phyloP scores from a whole-genome alignment of 2,888 invertebrate genomes.

The Amblyjoppa fuscipennis region DNA sequence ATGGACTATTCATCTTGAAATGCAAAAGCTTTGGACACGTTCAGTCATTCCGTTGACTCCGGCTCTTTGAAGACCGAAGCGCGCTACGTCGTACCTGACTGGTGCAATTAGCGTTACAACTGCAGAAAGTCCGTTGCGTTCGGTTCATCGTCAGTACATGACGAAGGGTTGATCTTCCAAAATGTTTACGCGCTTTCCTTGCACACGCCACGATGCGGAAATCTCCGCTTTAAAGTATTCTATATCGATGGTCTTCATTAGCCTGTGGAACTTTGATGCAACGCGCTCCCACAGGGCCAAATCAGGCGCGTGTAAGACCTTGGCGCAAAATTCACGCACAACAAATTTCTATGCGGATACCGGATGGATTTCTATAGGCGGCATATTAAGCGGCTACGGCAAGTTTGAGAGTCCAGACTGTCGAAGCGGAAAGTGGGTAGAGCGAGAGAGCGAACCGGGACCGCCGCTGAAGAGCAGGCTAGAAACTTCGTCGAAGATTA shows the following conservation, averaged over 20 bases:
- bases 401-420: constrained; percentile 46
- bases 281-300: neutral
- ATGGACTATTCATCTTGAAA: neutral
- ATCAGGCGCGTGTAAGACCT: neutral
- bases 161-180: too few species aligned
- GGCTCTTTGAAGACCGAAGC: too few species aligned
- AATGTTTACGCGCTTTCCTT: too few species aligned
- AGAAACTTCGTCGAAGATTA: constrained; percentile 72
- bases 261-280: neutral
- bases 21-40: neutral
- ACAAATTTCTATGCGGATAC: constrained; percentile 14
- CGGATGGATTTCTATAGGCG: constrained; percentile 4
- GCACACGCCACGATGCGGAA: too few species aligned
- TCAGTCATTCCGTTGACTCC: neutral
- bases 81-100: too few species aligned
- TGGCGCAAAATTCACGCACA: constrained; percentile 7
- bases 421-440: constrained; percentile 35
- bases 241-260: neutral
- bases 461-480: constrained; percentile 13
- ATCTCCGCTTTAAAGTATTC: too few species aligned
- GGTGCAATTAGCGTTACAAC: too few species aligned
- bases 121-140: too few species aligned
- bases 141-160: too few species aligned
- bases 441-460: constrained; percentile 23
- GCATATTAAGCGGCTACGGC: constrained; percentile 33